Evolutionary conservation across 92 coral and sea anemone genomes (phyloP), one percentile per base, ranked within the genome.

Genomic region (Plumapathes pennacea): DNA sequence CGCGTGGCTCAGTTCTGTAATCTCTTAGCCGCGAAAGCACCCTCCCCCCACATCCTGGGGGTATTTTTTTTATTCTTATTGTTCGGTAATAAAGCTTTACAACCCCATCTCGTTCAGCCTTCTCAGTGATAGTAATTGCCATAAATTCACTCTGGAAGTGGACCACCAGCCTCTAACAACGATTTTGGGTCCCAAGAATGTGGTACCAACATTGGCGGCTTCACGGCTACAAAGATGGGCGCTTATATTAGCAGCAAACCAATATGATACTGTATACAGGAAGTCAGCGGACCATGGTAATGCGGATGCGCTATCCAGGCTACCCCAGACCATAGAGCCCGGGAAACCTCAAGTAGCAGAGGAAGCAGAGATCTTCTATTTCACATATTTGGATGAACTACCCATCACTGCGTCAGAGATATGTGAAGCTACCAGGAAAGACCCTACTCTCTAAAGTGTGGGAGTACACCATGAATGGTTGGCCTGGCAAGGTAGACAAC

Each of bases 141-240:
- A n/a, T n/a, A n/a, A n/a, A n/a, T 76, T 82, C 22, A 42, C 67
- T 25, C 32, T 84, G 47, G 64, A 50, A 31, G 76, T 79, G 14
- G 74, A 82, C 38, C 78, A 82, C 27, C 28, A 63, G 56, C 82
- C 88, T 2, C 76, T 67, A 10, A 19, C 76, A 37, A 46, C 67
- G 17, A 62, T 72, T 7, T 54, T 79, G 29, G 79, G 74, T 23
- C 74, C 76, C 22, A 66, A 76, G 77, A 34, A 32, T 33, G 77
- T 54, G 12, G 66, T 69, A 15, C 84, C 77, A 17, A 46, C 76
- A 4, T 26, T 66, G 47, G 70, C 69, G 21, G 89, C 83, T 0
- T 73, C 74, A 18, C 39, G 74, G 4, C 47, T 77, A 22, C 75
- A 62, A 39, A 24, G 85, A 32, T 82, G 80, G 85, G 72, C 85